Conservation (phyloP, 2,113 vertebrate genomes). For the Oxygymnocypris stewartii region DNA sequence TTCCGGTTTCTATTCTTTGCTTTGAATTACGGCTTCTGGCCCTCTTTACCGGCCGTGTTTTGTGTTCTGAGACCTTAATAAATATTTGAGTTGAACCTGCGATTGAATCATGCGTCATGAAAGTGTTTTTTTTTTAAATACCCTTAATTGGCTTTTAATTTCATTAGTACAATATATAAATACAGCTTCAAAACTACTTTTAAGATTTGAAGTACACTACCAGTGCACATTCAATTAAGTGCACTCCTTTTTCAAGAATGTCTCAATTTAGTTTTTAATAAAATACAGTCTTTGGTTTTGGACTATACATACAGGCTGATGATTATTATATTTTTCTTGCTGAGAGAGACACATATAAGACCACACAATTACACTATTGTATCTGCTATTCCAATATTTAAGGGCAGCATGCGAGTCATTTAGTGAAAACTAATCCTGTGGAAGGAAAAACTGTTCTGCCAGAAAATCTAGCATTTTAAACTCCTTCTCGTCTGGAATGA, state of each 20-base stretch:
- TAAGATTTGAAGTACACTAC: neutral
- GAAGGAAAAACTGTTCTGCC: neutral
- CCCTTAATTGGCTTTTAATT: neutral
- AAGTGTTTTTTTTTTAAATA: neutral
- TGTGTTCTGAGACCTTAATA: too few relatives aligned
- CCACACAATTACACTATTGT: neutral
- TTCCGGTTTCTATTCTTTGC: too few relatives aligned
- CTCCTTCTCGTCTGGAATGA: neutral
- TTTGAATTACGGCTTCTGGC: too few relatives aligned
- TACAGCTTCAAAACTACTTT: neutral
- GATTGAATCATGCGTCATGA: too few relatives aligned
- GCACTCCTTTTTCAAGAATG: too few relatives aligned
- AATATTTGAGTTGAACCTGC: too few relatives aligned
- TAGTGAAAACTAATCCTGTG: neutral
- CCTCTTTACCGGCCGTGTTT: too few relatives aligned
- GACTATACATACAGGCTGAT: too few relatives aligned
- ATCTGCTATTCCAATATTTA: neutral
- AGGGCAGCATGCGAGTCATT: conserved; percentile 2
- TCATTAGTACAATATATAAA: neutral
- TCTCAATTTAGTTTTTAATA: too few relatives aligned
- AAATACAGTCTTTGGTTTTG: too few relatives aligned
- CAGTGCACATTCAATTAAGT: neutral
- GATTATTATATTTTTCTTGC: too few relatives aligned
- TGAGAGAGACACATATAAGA: neutral
- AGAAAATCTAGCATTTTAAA: conserved; percentile 16